A percentile compares a stretch with the other conserved stretches of the same genome.
These are phyloP conservation scores for Erynnis tages DNA, from an alignment of 2,888 invertebrate genomes.

Conservation along the genomic window DNA sequence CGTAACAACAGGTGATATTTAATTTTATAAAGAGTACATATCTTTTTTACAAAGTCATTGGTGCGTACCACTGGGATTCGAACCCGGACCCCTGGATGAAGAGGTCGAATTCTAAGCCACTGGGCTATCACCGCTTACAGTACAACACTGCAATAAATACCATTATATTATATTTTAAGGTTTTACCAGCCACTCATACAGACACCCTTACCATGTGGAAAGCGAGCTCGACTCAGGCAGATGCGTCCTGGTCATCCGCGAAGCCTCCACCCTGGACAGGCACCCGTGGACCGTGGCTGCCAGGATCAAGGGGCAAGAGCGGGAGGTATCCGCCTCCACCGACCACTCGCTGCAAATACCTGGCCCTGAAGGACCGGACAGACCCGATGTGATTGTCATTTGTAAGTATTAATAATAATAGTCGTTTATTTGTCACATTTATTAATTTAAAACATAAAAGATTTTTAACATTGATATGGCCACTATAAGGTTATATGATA, in stretches of 20 bases:
- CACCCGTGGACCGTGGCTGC: constrained; percentile 61
- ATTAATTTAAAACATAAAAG: no score
- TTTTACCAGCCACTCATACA: constrained; percentile 48
- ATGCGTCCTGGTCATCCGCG: constrained; percentile 44
- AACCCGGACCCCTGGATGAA: no score
- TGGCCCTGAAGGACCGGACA: not conserved
- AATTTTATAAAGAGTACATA: no score
- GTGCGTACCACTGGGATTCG: no score
- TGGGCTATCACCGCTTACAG: no score
- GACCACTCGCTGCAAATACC: constrained; percentile 32
- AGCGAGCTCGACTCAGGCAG: constrained; percentile 36
- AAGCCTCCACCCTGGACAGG: constrained; percentile 44
- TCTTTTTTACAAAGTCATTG: no score
- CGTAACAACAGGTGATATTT: no score
- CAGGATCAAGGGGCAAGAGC: constrained; percentile 42
- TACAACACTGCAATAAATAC: no score
- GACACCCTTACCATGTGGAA: constrained; percentile 37
- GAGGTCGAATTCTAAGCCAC: no score
- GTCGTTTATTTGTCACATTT: no score
- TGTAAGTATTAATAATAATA: constrained; percentile 19
- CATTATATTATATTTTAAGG: constrained; percentile 42
- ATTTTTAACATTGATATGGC: no score
- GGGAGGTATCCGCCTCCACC: constrained; percentile 45
- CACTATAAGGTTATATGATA: no score
- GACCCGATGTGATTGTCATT: not conserved